Evolutionary conservation across 2,888 invertebrate species (phyloP), one percentile per base, ranked within the genome.

Genomic region (Parascotia fuliginaria): DNA sequence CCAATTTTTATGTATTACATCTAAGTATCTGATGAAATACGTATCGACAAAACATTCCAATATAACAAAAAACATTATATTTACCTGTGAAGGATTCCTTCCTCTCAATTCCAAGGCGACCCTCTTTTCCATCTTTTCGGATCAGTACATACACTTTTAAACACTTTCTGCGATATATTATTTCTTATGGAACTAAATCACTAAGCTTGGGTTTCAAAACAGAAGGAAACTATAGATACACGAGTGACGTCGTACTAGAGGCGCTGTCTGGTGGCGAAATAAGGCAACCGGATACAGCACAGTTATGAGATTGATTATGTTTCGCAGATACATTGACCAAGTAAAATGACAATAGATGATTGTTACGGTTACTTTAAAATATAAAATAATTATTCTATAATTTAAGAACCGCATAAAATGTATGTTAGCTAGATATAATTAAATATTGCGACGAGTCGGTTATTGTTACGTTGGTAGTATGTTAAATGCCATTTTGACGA

Each of bases 41-140:
- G 87, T 92, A 91, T 92, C 89, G 92, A 92, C 89, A 89, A 92
- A 92, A 92, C 92, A 92, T 89, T 89, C 85, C 87, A 83, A 81
- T 84, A 83, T 55, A 85, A 77, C 69, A 80, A 83, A 84, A 82
- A 73, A 65, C 66, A 79, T 77, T 79, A 72, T 45, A 83, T 95
- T 95, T 94, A 98, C 98, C 94, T 98, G 96, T 85, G 95, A 95
- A 75, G 98, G 96, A 87, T 95, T 95, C 87, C 96, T 95, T 89
- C 98, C 98, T 84, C 98, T 94, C 93, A 97, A 96, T 93, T 99
- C 99, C 86, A 98, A 94, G 84, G 96, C 96, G 94, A 99, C 96
- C 92, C 98, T 96, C 90, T 98, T 98, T 94, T 98, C 98, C 98
- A 98, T 98, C 75, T 82, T 84, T 63, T 70, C 47, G 65, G 74